Evolutionary conservation across 1,140 invertebrate species (phyloP).

Genomic region (Agrypnia vestita): DNA sequence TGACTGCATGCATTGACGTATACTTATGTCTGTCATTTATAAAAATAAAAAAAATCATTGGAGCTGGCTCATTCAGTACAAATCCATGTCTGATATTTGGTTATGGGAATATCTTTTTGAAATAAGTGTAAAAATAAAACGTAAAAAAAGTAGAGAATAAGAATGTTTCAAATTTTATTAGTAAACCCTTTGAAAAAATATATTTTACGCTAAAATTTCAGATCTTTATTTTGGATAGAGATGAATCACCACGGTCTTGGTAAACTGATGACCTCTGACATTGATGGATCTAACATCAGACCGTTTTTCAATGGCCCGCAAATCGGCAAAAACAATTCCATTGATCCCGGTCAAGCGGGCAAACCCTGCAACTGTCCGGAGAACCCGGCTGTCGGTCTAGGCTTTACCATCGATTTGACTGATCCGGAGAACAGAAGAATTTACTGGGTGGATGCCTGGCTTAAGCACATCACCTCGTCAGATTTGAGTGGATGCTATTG

Average conservation of each 20-base stretch:
- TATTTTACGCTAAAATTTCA: slow-evolving; percentile 64
- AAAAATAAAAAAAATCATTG: too few species aligned
- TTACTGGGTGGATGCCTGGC: slow-evolving; percentile 78
- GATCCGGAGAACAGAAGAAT: slow-evolving; percentile 74
- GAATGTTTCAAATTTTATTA: too few species aligned
- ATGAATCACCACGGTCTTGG: slow-evolving; percentile 72
- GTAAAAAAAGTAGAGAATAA: too few species aligned
- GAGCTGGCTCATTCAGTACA: too few species aligned
- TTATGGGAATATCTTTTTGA: too few species aligned
- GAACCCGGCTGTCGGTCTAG: slow-evolving; percentile 74
- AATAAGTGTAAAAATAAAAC: too few species aligned
- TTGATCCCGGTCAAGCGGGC: slow-evolving; percentile 65
- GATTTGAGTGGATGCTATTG: slow-evolving; percentile 82
- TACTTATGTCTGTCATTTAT: too few species aligned
- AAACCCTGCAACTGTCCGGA: slow-evolving; percentile 75
- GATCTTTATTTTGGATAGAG: slow-evolving; percentile 84
- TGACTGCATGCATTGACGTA: too few species aligned
- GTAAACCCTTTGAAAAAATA: too few species aligned
- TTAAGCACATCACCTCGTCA: slow-evolving; percentile 76
- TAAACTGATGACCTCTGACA: slow-evolving; percentile 77
- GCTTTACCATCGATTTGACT: slow-evolving; percentile 80
- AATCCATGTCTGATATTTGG: too few species aligned
- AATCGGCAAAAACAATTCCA: slow-evolving; percentile 49
- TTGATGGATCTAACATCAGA: slow-evolving; percentile 73
- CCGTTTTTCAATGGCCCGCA: slow-evolving; percentile 75